Evolutionary conservation across 1,140 invertebrate genomes (phyloP).

Genomic region (Microvelia longipes): DNA sequence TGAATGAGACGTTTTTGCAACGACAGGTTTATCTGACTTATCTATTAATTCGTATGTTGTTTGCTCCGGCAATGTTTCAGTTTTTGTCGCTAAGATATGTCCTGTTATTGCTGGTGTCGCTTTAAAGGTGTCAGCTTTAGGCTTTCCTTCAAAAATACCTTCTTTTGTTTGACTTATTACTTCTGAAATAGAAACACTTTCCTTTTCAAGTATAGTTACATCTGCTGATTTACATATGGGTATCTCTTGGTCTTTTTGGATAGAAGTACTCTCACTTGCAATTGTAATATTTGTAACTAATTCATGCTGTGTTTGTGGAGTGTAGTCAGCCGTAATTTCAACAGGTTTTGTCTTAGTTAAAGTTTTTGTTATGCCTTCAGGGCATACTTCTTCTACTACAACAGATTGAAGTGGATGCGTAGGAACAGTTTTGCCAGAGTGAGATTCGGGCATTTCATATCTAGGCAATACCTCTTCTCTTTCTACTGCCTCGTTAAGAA

Average conservation of each 20-base stretch:
- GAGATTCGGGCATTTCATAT: constrained; percentile 36
- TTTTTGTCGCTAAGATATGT: constrained; percentile 34
- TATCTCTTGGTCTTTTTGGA: constrained; percentile 25
- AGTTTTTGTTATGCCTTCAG: constrained; percentile 33
- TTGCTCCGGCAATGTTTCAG: constrained; percentile 35
- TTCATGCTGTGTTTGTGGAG: constrained; percentile 34
- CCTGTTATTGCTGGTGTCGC: constrained; percentile 29
- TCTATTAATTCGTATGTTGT: constrained; percentile 32
- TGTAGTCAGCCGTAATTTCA: constrained; percentile 32
- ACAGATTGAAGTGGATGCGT: constrained; percentile 38
- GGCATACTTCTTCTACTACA: constrained; percentile 40
- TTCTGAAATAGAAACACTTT: constrained; percentile 38
- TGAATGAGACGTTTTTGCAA: constrained; percentile 33
- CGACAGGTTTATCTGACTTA: constrained; percentile 26
- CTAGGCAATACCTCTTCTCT: constrained; percentile 37
- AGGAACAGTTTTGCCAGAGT: constrained; percentile 36
- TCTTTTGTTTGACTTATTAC: constrained; percentile 25
- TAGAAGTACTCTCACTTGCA: constrained; percentile 31
- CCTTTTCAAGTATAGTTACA: constrained; percentile 32
- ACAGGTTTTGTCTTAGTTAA: constrained; percentile 30
- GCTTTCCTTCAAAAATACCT: constrained; percentile 29
- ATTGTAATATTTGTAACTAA: constrained; percentile 37
- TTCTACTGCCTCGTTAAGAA: constrained; percentile 37
- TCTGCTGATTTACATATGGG: constrained; percentile 33
- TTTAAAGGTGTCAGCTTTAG: constrained; percentile 22